Evolutionary conservation across 1,140 invertebrate genomes (phyloP).

Genomic region (Telenomus remus): DNA sequence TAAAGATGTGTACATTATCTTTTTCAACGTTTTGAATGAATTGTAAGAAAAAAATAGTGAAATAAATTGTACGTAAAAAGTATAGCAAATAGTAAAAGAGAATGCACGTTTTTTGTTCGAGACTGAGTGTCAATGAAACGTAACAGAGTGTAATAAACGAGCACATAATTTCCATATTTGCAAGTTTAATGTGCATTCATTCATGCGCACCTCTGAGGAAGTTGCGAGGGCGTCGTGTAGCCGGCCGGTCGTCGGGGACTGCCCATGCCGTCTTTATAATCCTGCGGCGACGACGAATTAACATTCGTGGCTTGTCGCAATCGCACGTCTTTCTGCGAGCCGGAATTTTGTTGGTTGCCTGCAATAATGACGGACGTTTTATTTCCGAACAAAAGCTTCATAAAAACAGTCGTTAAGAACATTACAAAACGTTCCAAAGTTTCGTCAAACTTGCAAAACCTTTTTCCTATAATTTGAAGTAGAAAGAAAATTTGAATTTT

Average conservation of each 20-base stretch:
- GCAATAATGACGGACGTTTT: conserved; percentile 34
- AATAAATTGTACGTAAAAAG: no score
- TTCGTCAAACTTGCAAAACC: no score
- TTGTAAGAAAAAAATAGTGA: no score
- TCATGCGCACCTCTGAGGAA: conserved; percentile 69
- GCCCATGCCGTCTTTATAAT: conserved; percentile 64
- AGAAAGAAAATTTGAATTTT: no score
- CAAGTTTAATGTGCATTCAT: conserved; percentile 10
- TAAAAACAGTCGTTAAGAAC: not conserved
- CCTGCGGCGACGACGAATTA: conserved; percentile 67
- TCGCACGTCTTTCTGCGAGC: conserved; percentile 67
- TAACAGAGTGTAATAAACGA: conserved; percentile 8
- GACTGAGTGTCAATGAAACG: not conserved
- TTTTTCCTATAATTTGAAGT: no score
- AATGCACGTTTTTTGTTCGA: not conserved
- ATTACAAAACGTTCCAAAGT: not conserved
- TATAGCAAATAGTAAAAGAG: no score
- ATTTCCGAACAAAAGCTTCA: not conserved
- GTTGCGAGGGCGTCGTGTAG: conserved; percentile 69
- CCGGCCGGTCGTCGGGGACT: conserved; percentile 68
- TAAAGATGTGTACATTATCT: no score
- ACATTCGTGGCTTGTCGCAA: conserved; percentile 66
- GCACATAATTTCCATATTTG: conserved; percentile 9
- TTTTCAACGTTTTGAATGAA: no score
- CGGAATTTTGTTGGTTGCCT: conserved; percentile 66